These are phyloP conservation scores for Dolichomitus sp. DNA, from an alignment of 2,888 invertebrate species.

Conservation along the genomic window DNA sequence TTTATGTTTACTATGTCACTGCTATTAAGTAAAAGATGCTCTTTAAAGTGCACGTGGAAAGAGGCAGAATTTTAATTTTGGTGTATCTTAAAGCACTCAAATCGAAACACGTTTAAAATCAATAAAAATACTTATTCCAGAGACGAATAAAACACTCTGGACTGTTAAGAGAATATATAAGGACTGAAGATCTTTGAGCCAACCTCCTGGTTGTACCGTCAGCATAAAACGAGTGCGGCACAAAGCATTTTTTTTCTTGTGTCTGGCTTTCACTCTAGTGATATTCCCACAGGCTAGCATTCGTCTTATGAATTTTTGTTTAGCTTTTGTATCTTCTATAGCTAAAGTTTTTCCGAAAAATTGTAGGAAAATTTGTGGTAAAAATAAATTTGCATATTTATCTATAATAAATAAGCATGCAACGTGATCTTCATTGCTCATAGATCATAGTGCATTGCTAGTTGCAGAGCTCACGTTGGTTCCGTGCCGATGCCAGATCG, in stretches of 20 bases:
- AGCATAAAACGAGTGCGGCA: conserved; percentile 24
- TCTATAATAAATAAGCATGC: not conserved
- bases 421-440: no score
- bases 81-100: not conserved
- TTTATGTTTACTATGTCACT: not conserved
- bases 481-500: not conserved
- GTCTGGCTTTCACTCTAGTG: conserved; percentile 39
- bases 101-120: not conserved
- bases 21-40: not conserved
- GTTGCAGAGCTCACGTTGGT: not conserved
- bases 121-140: not conserved
- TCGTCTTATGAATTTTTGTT: not conserved
- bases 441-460: not conserved
- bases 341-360: not conserved
- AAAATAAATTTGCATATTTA: not conserved
- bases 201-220: not conserved
- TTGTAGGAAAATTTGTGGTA: not conserved
- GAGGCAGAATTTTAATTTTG: no score
- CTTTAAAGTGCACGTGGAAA: not conserved
- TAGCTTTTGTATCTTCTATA: not conserved
- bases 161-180: not conserved
- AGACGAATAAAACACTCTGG: conserved; percentile 7
- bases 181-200: not conserved
- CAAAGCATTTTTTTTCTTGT: conserved; percentile 42
- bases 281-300: not conserved